phyloP scores from a whole-genome alignment of 2,888 invertebrate species.

The Syrista parreyssii region DNA sequence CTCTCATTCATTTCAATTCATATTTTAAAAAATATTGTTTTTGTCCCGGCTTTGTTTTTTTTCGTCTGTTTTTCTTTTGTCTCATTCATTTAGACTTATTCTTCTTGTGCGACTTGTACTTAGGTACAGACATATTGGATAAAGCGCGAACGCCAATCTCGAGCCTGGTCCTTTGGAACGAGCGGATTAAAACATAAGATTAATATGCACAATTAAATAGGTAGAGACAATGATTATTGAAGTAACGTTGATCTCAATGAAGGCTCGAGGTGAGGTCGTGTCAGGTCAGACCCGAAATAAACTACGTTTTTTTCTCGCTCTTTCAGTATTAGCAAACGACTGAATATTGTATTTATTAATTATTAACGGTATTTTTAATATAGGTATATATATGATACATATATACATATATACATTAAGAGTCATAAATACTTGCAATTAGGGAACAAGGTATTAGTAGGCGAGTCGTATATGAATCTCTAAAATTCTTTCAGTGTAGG shows the following conservation, averaged over 20 bases:
- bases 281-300: background rate
- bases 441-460: conserved; percentile 49
- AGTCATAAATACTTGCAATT: conserved; percentile 44
- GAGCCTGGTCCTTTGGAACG: background rate
- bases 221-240: background rate
- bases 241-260: background rate
- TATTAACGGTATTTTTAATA: conserved; percentile 38
- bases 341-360: conserved; percentile 47
- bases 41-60: background rate
- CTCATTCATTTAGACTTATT: background rate
- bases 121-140: background rate
- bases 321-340: conserved; percentile 49
- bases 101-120: background rate
- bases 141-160: background rate
- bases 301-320: conserved; percentile 18
- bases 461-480: background rate
- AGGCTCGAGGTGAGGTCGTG: background rate
- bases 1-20: background rate
- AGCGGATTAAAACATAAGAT: background rate
- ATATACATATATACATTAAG: conserved; percentile 27
- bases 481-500: background rate
- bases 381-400: conserved; percentile 21
- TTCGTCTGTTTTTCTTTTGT: background rate
- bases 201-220: background rate
- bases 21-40: background rate